Conservation (phyloP, 2,113 vertebrate species). For the Sisor rabdophorus region DNA sequence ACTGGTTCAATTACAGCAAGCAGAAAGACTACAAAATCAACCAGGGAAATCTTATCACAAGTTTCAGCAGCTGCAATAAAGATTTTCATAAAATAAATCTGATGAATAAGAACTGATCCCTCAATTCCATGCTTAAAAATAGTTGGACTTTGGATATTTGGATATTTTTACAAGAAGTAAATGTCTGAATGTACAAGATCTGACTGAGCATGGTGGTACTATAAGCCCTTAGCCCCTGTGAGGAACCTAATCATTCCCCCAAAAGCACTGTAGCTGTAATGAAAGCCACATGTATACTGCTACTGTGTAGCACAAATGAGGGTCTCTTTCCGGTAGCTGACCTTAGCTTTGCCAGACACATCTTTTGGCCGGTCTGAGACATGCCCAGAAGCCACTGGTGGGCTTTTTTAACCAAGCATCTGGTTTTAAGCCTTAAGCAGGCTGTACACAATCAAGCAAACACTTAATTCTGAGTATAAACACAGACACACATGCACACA, state of each 20-base stretch:
- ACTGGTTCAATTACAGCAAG: background rate
- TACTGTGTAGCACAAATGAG: slow-evolving; percentile 62
- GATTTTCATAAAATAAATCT: background rate
- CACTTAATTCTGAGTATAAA: background rate
- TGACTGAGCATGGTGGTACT: slow-evolving; percentile 18
- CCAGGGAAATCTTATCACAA: background rate
- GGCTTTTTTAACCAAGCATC: slow-evolving; percentile 54
- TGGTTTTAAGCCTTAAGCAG: slow-evolving; percentile 37
- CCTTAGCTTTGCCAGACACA: slow-evolving; percentile 51
- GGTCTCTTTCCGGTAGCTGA: slow-evolving; percentile 56
- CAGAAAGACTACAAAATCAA: background rate
- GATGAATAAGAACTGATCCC: background rate
- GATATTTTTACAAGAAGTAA: background rate
- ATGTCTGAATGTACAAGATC: slow-evolving; percentile 3
- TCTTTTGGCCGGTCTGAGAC: slow-evolving; percentile 46
- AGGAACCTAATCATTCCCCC: slow-evolving; percentile 54
- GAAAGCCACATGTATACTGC: slow-evolving; percentile 63
- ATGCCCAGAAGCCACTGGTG: slow-evolving; percentile 31
- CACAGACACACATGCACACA: slow-evolving; percentile 12
- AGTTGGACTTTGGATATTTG: slow-evolving; percentile 2
- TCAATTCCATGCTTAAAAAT: background rate
- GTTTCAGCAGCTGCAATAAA: slow-evolving; percentile 5
- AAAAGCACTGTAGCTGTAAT: slow-evolving; percentile 58
- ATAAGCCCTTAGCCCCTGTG: slow-evolving; percentile 12
- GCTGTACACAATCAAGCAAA: slow-evolving; percentile 10